Evolutionary conservation across 2,113 vertebrate genomes (phyloP), one percentile per base, ranked within the genome.

Genomic region (Connochaetes taurinus): DNA sequence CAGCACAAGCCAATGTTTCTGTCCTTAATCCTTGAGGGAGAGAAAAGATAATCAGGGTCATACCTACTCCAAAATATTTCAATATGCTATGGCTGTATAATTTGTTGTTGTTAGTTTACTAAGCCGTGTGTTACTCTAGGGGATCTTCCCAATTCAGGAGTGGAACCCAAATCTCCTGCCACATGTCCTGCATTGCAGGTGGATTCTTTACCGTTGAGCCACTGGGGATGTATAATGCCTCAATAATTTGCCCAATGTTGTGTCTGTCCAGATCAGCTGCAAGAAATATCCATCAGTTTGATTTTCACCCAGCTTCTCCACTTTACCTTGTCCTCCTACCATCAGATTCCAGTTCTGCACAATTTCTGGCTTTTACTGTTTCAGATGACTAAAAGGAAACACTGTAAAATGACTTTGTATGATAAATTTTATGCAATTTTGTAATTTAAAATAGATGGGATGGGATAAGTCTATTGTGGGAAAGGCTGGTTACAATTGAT

Each of bases 401-500:
- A 58, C 9, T 81, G 27, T 14, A 55, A 58, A 58, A 78, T 94
- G n/a, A n/a, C 27, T 87, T 80, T 53, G 2, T 45, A 40, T 40
- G 86, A 83, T 13, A 92, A 45, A 21, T 96, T 96, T 88, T 95
- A 36, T 82, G 31, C 80, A 93, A 71, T 91, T 96, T 94, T 94
- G 14, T 45, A 87, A 94, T 76, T 91, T 94, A 50, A 96, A 96
- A 25, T 90, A 90, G 57, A 91, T 80, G 23, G 5, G 64, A 80
- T 88, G 7, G 2, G 13, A 78, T 85, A 91, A 91, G 3, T 84
- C 60, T 95, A 57, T 80, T 95, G n/a, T 55, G 88, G 17, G 43
- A 67, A 96, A 91, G 15, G 43, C 23, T 93, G 47, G 47, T 93
- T 92, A 81, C 78, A 95, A 97, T 8, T 90, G 67, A 98, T 97